phyloP scores from a whole-genome alignment of 2,113 vertebrate genomes.

The Onychorhynchus coronatus region DNA sequence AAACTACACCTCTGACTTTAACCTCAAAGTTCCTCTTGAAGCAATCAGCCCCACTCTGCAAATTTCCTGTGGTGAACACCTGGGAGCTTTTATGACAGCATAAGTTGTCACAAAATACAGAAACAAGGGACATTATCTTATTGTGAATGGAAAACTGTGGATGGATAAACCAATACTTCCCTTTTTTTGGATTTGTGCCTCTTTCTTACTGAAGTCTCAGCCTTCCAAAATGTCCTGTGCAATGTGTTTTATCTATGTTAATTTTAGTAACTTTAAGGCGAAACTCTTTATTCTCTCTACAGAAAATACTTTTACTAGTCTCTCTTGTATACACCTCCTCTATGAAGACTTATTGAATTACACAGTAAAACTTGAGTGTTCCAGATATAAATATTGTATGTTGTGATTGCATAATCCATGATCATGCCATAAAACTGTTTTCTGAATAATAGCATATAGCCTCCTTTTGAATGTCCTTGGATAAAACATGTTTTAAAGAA shows the following conservation, averaged over 20 bases:
- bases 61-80: background rate
- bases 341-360: background rate
- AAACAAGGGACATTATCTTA: background rate
- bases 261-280: background rate
- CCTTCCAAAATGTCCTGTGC: background rate
- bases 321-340: background rate
- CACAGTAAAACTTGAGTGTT: background rate
- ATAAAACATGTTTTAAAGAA: background rate
- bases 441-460: background rate
- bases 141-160: background rate
- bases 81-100: background rate
- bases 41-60: background rate
- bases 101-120: background rate
- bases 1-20: background rate
- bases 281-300: background rate
- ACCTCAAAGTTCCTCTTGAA: background rate
- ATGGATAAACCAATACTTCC: background rate
- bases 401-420: background rate
- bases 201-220: background rate
- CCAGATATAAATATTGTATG: background rate
- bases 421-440: background rate
- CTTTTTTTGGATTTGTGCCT: background rate
- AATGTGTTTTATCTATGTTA: background rate
- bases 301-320: background rate
- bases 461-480: background rate